Percentiles rank a stretch among this genome's conserved stretches.
Conservation (phyloP, 2,113 vertebrate genomes). For the Probosciger aterrimus region DNA sequence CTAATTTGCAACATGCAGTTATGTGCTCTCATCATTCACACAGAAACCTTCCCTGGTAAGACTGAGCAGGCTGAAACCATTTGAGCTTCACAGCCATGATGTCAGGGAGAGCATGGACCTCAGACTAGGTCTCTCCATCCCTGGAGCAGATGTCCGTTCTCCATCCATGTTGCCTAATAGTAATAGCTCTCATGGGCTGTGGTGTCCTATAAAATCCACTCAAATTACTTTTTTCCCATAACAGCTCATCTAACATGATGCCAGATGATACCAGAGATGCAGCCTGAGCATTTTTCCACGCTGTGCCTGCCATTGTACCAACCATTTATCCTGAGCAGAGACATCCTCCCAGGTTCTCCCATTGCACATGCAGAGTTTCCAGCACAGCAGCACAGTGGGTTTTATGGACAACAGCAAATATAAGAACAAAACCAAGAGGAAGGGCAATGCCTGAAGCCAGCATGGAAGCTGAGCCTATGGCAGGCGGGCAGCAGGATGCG, state of each 20-base stretch:
- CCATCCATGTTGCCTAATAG: neutral
- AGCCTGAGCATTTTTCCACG: neutral
- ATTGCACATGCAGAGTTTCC: neutral
- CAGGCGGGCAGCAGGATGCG: fast-evolving
- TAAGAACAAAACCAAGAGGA: neutral
- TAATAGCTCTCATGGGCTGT: neutral
- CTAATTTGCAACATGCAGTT: neutral
- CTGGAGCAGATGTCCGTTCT: neutral
- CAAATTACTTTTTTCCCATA: neutral
- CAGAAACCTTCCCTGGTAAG: neutral
- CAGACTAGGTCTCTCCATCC: neutral
- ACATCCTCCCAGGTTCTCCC: neutral
- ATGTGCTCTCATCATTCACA: neutral
- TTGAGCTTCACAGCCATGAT: neutral
- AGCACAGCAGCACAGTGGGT: neutral
- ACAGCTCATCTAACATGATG: neutral
- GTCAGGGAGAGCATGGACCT: neutral
- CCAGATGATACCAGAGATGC: neutral
- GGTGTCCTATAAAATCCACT: neutral
- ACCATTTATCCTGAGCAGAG: neutral
- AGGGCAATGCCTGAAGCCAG: neutral
- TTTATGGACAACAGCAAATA: neutral
- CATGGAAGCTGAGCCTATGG: fast-evolving
- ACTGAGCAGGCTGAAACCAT: slow-evolving; percentile 6
- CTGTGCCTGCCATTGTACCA: fast-evolving